Evolutionary conservation across 2,888 invertebrate genomes (phyloP).

Genomic region (Brachynemurus nebulosus): DNA sequence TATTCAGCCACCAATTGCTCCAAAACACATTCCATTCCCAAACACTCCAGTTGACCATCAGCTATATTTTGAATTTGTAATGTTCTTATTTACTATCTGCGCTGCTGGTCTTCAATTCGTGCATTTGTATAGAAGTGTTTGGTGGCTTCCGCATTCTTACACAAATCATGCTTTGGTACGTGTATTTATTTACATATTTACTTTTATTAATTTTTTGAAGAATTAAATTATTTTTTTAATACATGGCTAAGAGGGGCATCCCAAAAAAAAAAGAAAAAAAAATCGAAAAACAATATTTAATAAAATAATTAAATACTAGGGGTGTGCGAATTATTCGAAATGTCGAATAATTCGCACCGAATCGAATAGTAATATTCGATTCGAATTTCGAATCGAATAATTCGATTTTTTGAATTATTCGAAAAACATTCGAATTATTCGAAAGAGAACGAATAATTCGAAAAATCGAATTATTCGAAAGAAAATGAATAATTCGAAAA

Average conservation of each 20-base stretch:
- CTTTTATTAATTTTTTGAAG: background rate
- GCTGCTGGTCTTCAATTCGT: conserved; percentile 81
- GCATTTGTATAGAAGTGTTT: conserved; percentile 88
- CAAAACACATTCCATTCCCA: conserved; percentile 73
- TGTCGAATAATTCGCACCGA: too few relatives aligned
- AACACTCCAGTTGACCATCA: conserved; percentile 65
- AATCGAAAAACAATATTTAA: too few relatives aligned
- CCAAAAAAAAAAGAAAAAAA: too few relatives aligned
- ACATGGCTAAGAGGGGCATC: background rate
- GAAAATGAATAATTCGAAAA: too few relatives aligned
- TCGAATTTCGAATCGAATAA: too few relatives aligned
- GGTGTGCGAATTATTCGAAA: too few relatives aligned
- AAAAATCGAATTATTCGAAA: too few relatives aligned
- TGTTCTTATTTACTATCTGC: conserved; percentile 65
- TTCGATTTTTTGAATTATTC: too few relatives aligned
- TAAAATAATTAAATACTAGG: too few relatives aligned
- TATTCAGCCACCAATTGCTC: conserved; percentile 37
- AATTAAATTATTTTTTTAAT: background rate
- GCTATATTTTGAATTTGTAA: conserved; percentile 71
- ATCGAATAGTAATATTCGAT: too few relatives aligned
- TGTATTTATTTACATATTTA: background rate
- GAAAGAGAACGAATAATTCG: too few relatives aligned
- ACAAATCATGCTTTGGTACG: conserved; percentile 77
- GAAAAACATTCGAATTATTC: too few relatives aligned
- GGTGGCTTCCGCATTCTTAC: conserved; percentile 94